A percentile compares a stretch with the other conserved stretches of the same genome.
These are phyloP conservation scores for Laticauda colubrina DNA, from an alignment of 2,113 vertebrate genomes.

Conservation along the genomic window DNA sequence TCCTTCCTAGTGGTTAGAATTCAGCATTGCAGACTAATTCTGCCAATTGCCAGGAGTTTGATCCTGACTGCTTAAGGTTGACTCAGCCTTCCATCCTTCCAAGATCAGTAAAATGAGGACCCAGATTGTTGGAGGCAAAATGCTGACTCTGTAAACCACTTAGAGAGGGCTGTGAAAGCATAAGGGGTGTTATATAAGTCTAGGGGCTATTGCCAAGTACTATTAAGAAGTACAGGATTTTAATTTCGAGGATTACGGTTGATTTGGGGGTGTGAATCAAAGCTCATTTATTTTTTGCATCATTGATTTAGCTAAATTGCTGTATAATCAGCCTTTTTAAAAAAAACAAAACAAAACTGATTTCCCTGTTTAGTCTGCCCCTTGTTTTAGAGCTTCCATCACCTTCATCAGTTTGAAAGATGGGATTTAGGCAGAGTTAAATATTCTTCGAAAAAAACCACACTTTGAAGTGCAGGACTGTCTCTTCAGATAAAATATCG, in stretches of 20 bases:
- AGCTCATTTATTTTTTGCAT: neutral
- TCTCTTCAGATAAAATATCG: rapidly evolving
- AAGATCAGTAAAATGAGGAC: no score
- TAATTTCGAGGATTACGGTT: neutral
- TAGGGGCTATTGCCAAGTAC: no score
- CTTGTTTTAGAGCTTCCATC: neutral
- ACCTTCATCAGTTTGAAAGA: neutral
- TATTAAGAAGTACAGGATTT: neutral
- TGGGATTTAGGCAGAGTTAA: neutral
- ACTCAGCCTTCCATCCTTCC: no score
- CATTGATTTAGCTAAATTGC: neutral
- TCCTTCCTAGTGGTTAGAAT: no score
- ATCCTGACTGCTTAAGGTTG: no score
- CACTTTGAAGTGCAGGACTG: rapidly evolving
- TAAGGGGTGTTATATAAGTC: no score
- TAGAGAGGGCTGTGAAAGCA: no score
- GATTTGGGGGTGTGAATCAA: neutral
- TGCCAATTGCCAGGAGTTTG: no score
- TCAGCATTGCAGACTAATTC: no score
- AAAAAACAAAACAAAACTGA: neutral
- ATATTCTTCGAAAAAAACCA: neutral
- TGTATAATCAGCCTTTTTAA: neutral
- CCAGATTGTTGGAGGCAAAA: no score
- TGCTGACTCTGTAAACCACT: no score
- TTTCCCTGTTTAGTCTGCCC: neutral